Percentiles rank a stretch among this genome's conserved stretches.
These are phyloP conservation scores for Poecilobothrus nobilitatus DNA, from an alignment of 2,888 invertebrate species.

Conservation along the genomic window DNA sequence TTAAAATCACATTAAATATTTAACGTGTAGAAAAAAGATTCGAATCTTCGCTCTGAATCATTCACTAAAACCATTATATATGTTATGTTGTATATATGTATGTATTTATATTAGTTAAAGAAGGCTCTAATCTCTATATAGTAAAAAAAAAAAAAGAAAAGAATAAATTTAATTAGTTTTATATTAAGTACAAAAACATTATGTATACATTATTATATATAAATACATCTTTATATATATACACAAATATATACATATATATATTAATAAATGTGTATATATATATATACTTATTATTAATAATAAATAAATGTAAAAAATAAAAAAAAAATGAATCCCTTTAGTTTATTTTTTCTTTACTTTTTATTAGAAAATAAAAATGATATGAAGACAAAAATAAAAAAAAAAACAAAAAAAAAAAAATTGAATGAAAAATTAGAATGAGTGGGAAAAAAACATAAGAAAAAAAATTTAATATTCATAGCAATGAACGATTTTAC, in stretches of 20 bases:
- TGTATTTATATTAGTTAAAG: no score
- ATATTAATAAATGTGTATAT: no score
- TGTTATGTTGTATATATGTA: no score
- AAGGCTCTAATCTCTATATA: background rate
- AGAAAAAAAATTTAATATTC: conserved; percentile 36
- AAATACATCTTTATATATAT: background rate
- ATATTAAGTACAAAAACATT: background rate
- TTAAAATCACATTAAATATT: conserved; percentile 1
- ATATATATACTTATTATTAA: background rate
- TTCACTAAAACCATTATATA: no score
- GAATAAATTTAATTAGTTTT: background rate
- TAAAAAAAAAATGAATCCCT: no score
- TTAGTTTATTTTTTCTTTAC: no score
- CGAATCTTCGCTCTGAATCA: no score
- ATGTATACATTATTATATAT: background rate
- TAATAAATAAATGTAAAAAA: no score
- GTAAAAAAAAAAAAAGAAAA: background rate
- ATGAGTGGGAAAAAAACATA: background rate
- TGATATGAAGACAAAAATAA: no score
- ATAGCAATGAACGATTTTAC: conserved; percentile 43
- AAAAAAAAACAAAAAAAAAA: background rate
- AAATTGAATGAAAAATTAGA: background rate
- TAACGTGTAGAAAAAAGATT: background rate
- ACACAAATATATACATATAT: background rate
- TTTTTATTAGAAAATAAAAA: background rate